Base-by-base conservation (phyloP, 2,113 vertebrate species). In the Phycodurus eques region DNA sequence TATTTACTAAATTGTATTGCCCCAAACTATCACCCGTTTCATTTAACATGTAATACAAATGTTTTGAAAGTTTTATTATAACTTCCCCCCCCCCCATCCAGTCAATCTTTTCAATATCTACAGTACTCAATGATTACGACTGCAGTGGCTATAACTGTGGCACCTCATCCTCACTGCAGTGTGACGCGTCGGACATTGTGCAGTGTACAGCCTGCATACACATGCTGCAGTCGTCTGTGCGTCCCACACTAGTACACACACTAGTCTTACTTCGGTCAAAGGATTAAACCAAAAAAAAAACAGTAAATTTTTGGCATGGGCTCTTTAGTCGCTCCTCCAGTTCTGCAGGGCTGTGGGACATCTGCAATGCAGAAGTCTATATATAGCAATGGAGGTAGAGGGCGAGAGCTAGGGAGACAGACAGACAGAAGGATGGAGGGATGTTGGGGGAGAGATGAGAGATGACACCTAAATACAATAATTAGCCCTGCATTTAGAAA, bases 291-390 rank as follows among this genome's bases (percentile, higher is more conserved):
- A n/a, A n/a, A 27, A 27, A 27, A 42, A 71, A 78, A 70, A 19
- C 59, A 35, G 31, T 68, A 9, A 3, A 57, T 73, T 69, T 79
- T 88, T 85, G 87, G 70, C 79, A 71, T 71, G 68, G 73, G 44
- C 73, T 83, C 67, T 53, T 87, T 67, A 80, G 71, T 51, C 77
- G 80, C 81, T 88, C 77, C 74, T 77, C 78, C 77, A 85, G 70
- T 82, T 88, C 88, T 88, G 84, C 86, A 76, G 89, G 81, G 86
- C 86, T 87, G 65, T 86, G 89, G 88, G 92, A 92, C 88, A 92
- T 92, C 93, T 93, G 93, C 93, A 93, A 93, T 93, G 93, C 92
- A 92, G 92, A 90, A 90, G 83, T 92, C 91, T 93, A 93, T 89
- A 92, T 93, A 92, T 94, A 93, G 92, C 84, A 81, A 71, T 78